Evolutionary conservation across 2,113 vertebrate species (phyloP).

Genomic region (Oreochromis spilurus): DNA sequence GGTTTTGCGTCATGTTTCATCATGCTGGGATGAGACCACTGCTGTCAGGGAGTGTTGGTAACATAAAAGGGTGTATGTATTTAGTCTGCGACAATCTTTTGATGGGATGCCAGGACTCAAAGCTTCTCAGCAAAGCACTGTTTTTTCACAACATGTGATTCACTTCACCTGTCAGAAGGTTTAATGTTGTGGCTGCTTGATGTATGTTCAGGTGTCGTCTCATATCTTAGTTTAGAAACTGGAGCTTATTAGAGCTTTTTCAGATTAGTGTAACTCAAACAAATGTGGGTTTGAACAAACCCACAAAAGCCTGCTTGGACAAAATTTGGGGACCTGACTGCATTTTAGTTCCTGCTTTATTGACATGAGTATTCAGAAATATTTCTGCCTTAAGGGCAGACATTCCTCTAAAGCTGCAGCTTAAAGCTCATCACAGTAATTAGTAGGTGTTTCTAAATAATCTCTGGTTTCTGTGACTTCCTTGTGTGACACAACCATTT

Average conservation of each 20-base stretch:
- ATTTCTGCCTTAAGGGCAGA: neutral
- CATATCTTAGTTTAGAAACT: fast-evolving
- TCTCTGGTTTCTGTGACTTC: neutral
- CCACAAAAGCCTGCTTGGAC: fast-evolving
- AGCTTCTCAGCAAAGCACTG: neutral
- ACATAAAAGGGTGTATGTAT: neutral
- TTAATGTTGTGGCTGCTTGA: neutral
- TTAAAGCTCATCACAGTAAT: neutral
- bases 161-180: neutral
- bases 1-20: neutral
- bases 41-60: neutral
- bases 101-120: neutral
- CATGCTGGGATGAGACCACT: fast-evolving
- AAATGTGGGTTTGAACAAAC: neutral
- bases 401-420: neutral
- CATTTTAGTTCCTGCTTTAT: neutral
- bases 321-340: fast-evolving
- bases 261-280: neutral
- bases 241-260: neutral
- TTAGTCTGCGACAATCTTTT: neutral
- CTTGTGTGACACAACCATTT: neutral
- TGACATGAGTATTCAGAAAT: neutral
- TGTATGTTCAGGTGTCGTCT: neutral
- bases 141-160: neutral
- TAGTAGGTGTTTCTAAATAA: neutral